Conservation (phyloP, 2,113 vertebrate species). For the Heterotis niloticus region DNA sequence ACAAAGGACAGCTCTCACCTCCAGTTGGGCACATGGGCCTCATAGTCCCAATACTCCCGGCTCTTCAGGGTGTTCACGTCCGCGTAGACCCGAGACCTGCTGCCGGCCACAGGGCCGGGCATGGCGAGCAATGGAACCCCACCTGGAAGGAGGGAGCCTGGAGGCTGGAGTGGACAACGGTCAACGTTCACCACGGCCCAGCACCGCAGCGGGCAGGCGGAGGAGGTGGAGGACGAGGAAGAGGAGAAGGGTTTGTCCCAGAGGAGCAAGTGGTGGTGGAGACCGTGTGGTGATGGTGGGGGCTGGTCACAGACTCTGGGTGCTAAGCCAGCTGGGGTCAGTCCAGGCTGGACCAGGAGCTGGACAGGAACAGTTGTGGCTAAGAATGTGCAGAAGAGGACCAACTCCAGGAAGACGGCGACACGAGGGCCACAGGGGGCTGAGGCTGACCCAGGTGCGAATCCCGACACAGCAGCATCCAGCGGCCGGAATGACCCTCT, state of each 20-base stretch:
- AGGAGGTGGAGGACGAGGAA: conserved; percentile 38
- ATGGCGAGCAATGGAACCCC: conserved; percentile 70
- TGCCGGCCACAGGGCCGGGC: conserved; percentile 89
- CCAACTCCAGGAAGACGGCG: conserved; percentile 51
- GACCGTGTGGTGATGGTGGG: conserved; percentile 34
- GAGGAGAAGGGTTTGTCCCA: conserved; percentile 41
- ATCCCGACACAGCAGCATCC: conserved; percentile 21
- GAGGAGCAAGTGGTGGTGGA: conserved; percentile 31
- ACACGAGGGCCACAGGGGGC: conserved; percentile 33
- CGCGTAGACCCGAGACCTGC: conserved; percentile 92
- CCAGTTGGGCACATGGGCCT: conserved; percentile 90
- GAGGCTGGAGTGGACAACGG: conserved; percentile 45
- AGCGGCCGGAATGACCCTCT: too few relatives aligned
- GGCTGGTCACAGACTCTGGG: conserved; percentile 37
- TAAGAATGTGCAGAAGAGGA: conserved; percentile 43
- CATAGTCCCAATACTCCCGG: conserved; percentile 97
- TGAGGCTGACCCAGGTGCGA: conserved; percentile 51
- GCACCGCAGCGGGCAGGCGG: conserved; percentile 38
- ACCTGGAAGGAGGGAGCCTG: conserved; percentile 51
- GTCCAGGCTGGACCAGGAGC: conserved; percentile 53
- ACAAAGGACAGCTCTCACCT: conserved; percentile 67
- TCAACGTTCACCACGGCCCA: conserved; percentile 48
- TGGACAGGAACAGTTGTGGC: conserved; percentile 40
- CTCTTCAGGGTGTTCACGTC: conserved; percentile 94
- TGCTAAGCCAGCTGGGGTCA: conserved; percentile 46